Base-by-base conservation (phyloP, 2,797 vertebrate genomes). In the Pipistrellus kuhlii region DNA sequence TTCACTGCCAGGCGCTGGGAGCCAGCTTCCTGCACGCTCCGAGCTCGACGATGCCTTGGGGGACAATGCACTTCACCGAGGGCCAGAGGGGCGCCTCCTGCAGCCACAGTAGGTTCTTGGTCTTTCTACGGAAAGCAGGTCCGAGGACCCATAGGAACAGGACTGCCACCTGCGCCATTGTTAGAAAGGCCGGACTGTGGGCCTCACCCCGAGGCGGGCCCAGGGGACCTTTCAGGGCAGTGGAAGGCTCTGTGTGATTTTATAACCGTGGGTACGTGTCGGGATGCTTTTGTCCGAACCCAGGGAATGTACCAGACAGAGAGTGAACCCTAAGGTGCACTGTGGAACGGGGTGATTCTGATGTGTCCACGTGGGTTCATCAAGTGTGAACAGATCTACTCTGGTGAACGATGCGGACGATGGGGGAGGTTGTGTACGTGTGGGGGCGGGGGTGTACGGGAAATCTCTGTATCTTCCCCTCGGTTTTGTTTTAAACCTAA, bases 141-240 rank as follows among this genome's bases (percentile, higher is more conserved):
- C 25, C 64, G 8, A 62, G 64, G 59, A 20, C 17, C 66, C 8
- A 0, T 12, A 27, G 48, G 20, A 57, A 69, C 8, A 12, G 75
- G 2, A 14, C 13, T 2, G 1, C 7, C 14, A 10, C 77, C 35
- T 27, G 48, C 27, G 30, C 25, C 20, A 69, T 72, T 5, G 15
- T 85, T 48, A 32, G 25, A 89, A n/a, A 92, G 0, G 15, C 32
- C 27, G 14, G 66, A 4, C 82, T 2, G 69, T 4, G 27, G 53
- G 7, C 14, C 4, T 69, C 64, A 1, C 8, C 17, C 7, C 23
- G 30, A 10, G 14, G 15, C 0, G 0, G 20, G 23, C 35, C 6
- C 82, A 48, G 57, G 27, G 12, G 25, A 18, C 7, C 0, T 12
- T 14, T 32, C 0, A 75, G 8, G 51, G 32, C 76, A 13, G 21